phyloP scores from a whole-genome alignment of 2,797 vertebrate species.

The Percopsis omiscomaycus region DNA sequence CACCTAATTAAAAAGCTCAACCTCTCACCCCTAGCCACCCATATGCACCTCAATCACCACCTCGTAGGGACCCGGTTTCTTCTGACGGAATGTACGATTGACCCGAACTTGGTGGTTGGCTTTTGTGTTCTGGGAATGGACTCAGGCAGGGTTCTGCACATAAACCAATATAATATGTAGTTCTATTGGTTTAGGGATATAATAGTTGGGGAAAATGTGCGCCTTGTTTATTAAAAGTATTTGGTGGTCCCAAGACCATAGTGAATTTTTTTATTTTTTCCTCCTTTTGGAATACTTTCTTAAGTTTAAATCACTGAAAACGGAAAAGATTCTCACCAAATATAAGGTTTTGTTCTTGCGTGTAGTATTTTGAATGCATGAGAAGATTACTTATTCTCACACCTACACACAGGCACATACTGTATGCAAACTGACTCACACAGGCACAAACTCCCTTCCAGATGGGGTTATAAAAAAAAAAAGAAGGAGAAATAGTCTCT shows the following conservation, averaged over 20 bases:
- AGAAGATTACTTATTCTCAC: neutral
- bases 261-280: too few relatives aligned
- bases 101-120: slow-evolving; percentile 37
- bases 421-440: neutral
- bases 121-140: slow-evolving; percentile 3
- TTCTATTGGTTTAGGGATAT: too few relatives aligned
- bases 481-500: slow-evolving; percentile 35
- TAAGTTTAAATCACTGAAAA: too few relatives aligned
- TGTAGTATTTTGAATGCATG: too few relatives aligned
- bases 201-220: too few relatives aligned
- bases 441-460: neutral
- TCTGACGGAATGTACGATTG: slow-evolving; percentile 49
- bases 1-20: slow-evolving; percentile 73
- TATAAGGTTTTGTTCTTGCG: too few relatives aligned
- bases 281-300: too few relatives aligned
- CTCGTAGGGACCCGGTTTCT: slow-evolving; percentile 23
- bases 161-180: too few relatives aligned
- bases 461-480: slow-evolving; percentile 37
- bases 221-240: too few relatives aligned
- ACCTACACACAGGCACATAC: neutral
- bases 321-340: too few relatives aligned
- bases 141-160: too few relatives aligned
- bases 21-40: slow-evolving; percentile 52
- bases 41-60: slow-evolving; percentile 45
- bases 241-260: too few relatives aligned